Percentiles rank a stretch among this genome's conserved stretches.
phyloP scores from a whole-genome alignment of 2,113 vertebrate species.

The Eclectus roratus region DNA sequence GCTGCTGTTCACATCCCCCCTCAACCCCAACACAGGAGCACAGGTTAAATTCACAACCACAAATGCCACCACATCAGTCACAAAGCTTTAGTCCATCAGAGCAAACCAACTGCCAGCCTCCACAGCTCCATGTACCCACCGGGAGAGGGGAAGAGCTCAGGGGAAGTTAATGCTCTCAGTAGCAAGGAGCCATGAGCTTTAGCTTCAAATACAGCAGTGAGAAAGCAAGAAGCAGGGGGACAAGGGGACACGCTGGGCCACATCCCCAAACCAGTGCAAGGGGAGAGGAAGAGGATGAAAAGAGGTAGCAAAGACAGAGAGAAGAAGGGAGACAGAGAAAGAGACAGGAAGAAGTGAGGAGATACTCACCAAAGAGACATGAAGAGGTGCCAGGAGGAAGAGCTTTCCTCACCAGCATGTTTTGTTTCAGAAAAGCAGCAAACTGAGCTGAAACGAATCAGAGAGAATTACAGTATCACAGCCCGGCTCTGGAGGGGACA shows the following conservation, averaged over 20 bases:
- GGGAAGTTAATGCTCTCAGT: not conserved
- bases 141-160: not conserved
- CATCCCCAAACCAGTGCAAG: not conserved
- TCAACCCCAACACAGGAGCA: not conserved
- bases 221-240: not conserved
- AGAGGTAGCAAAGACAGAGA: constrained; percentile 18
- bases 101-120: not conserved
- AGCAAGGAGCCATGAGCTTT: not conserved
- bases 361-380: constrained; percentile 97
- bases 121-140: accelerated
- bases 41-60: not conserved
- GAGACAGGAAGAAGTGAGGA: constrained; percentile 33
- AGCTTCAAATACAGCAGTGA: not conserved
- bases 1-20: not conserved
- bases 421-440: constrained; percentile 99
- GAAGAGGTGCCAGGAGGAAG: constrained; percentile 93
- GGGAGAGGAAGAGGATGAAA: not conserved
- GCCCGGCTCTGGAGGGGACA: not conserved
- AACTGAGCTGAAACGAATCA: constrained; percentile 93
- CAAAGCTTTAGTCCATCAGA: not conserved
- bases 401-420: constrained; percentile 98
- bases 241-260: not conserved
- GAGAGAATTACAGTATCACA: constrained; percentile 76
- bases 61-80: accelerated
- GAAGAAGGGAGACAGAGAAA: not conserved